Base-by-base conservation (phyloP, 2,797 vertebrate species). In the Xiphophorus birchmanni region DNA sequence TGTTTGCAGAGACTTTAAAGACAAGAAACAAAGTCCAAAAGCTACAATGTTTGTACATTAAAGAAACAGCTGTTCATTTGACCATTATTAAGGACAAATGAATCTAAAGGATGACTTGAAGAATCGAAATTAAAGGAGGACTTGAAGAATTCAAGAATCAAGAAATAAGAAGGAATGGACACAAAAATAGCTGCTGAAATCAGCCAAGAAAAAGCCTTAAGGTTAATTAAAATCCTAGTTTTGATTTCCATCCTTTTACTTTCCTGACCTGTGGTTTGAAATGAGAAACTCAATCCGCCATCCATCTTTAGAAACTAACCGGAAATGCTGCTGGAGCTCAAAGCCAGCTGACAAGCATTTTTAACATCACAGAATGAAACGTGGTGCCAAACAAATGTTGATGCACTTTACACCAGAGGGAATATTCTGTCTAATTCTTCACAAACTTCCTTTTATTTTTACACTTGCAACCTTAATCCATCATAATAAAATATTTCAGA, bases 11-110 rank as follows among this genome's bases (percentile, higher is more conserved):
- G 54, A 35, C 76, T 87, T 90, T 81, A 82, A 79, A 84, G 63
- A 85, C 37, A 9, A 5, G 58, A 75, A 86, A 82, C 83, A 82
- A 90, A 90, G 90, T 91, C 88, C 86, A 91, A 85, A 67, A 69
- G 69, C 21, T n/a, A n/a, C 37, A 35, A 71, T 82, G 80, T 75
- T 82, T 82, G 73, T 79, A 26, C 67, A 79, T 74, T 1, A 17
- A 48, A 71, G 67, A 72, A 12, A 21, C 21, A 56, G 35, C 37
- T 52, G 44, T 56, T 80, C 29, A 73, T 89, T 69, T 91, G 88
- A 90, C 67, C 17, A 23, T 71, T 21, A 50, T 40, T 45, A 74
- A 5, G 21, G 54, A 58, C 12, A 78, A 75, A 63, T 65, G 1
- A 78, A 77, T 76, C 12, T 23, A 12, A 74, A 23, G n/a, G 6